Conservation (phyloP, 2,888 invertebrate genomes). For the Napeogenes inachia region DNA sequence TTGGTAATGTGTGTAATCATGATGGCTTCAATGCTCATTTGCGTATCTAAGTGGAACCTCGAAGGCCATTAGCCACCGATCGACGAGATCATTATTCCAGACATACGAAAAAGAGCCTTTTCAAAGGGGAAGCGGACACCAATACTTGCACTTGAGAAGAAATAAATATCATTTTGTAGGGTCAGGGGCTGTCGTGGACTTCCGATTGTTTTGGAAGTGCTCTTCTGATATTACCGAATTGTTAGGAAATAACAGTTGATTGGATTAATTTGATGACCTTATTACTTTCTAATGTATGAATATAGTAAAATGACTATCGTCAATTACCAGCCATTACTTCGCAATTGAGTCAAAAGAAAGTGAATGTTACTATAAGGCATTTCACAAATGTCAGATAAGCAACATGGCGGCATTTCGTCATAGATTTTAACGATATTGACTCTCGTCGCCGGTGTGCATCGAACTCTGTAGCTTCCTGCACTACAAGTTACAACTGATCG, state of each 20-base stretch:
- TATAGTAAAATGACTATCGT: too few species aligned
- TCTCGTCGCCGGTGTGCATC: conserved; percentile 55
- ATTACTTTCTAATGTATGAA: too few species aligned
- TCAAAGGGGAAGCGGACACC: conserved; percentile 12
- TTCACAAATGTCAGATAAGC: conserved; percentile 39
- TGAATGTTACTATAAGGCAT: too few species aligned
- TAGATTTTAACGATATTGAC: conserved; percentile 74
- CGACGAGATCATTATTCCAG: conserved; percentile 73
- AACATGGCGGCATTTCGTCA: conserved; percentile 57
- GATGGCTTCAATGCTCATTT: conserved; percentile 70
- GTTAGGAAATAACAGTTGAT: not conserved
- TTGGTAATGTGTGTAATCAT: conserved; percentile 53
- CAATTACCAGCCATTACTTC: too few species aligned
- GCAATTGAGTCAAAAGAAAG: too few species aligned
- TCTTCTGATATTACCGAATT: conserved; percentile 1
- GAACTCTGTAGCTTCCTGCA: conserved; percentile 55
- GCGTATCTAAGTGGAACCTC: conserved; percentile 75
- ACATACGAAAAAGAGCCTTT: conserved; percentile 63
- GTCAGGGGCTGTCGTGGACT: not conserved
- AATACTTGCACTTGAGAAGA: conserved; percentile 5
- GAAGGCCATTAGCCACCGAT: conserved; percentile 74
- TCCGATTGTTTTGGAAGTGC: not conserved
- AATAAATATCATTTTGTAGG: conserved; percentile 4
- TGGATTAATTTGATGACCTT: too few species aligned
- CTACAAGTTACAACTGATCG: conserved; percentile 63